Evolutionary conservation across 2,888 invertebrate species (phyloP).

Genomic region (Meandrusa payeni): DNA sequence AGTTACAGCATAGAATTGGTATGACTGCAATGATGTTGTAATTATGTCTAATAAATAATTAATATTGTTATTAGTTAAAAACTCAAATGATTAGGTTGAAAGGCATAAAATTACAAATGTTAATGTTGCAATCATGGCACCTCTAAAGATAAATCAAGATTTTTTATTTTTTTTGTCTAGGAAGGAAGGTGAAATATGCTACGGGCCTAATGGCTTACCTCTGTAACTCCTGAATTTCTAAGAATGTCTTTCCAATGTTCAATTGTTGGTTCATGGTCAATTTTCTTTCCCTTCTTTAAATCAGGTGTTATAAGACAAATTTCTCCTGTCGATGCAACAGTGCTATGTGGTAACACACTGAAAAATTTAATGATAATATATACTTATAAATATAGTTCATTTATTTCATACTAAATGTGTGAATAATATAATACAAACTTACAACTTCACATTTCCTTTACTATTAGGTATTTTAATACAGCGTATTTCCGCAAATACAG

Average conservation of each 20-base stretch:
- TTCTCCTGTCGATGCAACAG: constrained; percentile 84
- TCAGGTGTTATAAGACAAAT: constrained; percentile 90
- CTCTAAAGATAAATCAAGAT: too few species aligned
- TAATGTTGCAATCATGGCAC: too few species aligned
- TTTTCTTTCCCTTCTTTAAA: constrained; percentile 84
- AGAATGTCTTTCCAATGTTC: constrained; percentile 87
- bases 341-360: constrained; percentile 78
- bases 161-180: too few species aligned
- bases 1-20: too few species aligned
- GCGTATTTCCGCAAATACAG: constrained; percentile 81
- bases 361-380: constrained; percentile 24
- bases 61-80: too few species aligned
- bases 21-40: too few species aligned
- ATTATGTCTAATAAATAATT: too few species aligned
- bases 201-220: constrained; percentile 50
- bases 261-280: constrained; percentile 87
- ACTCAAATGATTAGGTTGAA: too few species aligned
- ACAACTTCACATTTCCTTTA: constrained; percentile 83
- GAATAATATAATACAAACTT: constrained; percentile 42
- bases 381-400: background rate
- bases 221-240: constrained; percentile 79
- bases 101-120: too few species aligned
- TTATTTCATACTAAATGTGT: background rate
- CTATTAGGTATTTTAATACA: constrained; percentile 84
- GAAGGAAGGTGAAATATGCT: background rate